A percentile compares a stretch with the other conserved stretches of the same genome.
Evolutionary conservation across 2,113 vertebrate genomes (phyloP).

Genomic region (Glaucidium brasilianum): DNA sequence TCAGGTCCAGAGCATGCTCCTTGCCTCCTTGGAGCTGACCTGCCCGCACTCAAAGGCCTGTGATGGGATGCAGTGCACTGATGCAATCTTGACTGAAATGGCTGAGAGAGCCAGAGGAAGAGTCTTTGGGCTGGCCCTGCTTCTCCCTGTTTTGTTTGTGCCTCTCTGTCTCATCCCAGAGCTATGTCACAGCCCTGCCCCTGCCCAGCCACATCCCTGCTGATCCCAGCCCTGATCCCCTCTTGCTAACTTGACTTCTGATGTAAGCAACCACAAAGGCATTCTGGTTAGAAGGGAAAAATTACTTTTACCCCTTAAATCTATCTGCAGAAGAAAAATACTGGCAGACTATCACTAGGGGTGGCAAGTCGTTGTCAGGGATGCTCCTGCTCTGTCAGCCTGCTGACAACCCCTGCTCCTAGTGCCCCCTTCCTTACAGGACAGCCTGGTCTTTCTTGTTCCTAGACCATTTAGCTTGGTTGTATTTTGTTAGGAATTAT

Average conservation of each 20-base stretch:
- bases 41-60: background rate
- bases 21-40: background rate
- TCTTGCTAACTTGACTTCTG: background rate
- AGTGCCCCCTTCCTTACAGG: background rate
- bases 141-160: background rate
- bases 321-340: background rate
- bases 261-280: background rate
- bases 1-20: accelerated
- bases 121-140: accelerated
- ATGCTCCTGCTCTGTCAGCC: background rate
- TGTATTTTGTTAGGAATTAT: background rate
- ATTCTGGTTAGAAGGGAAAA: background rate
- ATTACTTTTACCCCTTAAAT: too few species aligned
- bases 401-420: background rate
- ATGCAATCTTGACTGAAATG: background rate
- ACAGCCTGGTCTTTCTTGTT: background rate
- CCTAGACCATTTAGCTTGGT: background rate
- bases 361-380: accelerated
- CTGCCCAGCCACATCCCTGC: background rate
- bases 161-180: background rate
- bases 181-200: background rate
- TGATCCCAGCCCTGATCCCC: background rate
- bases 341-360: accelerated
- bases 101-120: background rate
- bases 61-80: background rate